Base-by-base conservation (phyloP, 2,797 vertebrate species). In the Sciurus carolinensis region DNA sequence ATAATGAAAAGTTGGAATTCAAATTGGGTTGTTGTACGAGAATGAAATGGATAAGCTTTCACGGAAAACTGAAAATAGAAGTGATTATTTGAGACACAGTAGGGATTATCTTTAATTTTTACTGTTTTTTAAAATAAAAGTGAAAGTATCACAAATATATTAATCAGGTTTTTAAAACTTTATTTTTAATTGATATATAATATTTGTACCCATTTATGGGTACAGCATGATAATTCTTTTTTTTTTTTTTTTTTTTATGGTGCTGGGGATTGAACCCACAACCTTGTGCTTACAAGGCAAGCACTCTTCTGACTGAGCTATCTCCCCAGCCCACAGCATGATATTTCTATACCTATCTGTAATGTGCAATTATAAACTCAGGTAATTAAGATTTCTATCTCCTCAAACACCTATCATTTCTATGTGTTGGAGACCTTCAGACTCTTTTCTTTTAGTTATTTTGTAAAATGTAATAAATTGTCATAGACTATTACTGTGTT, bases 31-130 rank as follows among this genome's bases (percentile, higher is more conserved):
- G 1, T 69, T 81, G 24, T 7, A 59, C 6, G 84, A 94, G 57
- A 94, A 33, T 62, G 47, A 90, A 71, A 76, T 85, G 22, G 84
- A 79, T 33, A 85, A 67, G 4, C 47, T 87, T 96, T 50, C 15
- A 91, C 33, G 57, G 62, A 92, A 76, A 84, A 62, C 26, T 17
- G 6, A 69, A 92, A 87, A 64, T 81, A 76, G 44, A 97, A 91
- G 39, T 82, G 77, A 89, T 77, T 52, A 93, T 14, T 72, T 3
- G n/a, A 36, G 33, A 0, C 2, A 30, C 28, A 72, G 11, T 81
- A 62, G 28, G 11, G 8, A 39, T 76, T 92, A 57, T 76, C 30
- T 91, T 66, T 47, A 69, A 39, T 76, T 88, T 42, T 75, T 77
- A n/a, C 67, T 90, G 9, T 44, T 52, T 71, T 87, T 77, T 64